These are phyloP conservation scores for Heliconius aoede DNA, from an alignment of 2,888 invertebrate species.

Conservation along the genomic window DNA sequence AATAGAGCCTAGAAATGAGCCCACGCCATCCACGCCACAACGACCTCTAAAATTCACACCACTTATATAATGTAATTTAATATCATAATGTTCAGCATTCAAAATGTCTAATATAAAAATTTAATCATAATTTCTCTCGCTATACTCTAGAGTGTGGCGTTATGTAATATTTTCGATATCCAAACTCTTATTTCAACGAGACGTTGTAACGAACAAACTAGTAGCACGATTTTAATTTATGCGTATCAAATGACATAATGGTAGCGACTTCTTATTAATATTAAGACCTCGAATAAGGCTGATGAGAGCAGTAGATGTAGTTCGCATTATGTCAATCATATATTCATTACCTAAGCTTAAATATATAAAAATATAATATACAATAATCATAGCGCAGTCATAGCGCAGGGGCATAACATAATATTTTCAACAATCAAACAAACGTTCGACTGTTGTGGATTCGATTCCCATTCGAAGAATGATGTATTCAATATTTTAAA, in stretches of 20 bases:
- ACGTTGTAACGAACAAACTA: slow-evolving; percentile 9
- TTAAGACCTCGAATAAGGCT: background rate
- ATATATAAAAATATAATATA: no score
- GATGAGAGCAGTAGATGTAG: slow-evolving; percentile 1
- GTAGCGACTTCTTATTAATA: slow-evolving; percentile 11
- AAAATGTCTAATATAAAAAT: background rate
- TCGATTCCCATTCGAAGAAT: no score
- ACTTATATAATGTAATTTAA: background rate
- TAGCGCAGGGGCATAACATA: no score
- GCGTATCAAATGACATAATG: slow-evolving; percentile 27
- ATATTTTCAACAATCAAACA: no score
- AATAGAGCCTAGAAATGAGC: no score
- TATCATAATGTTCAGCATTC: background rate
- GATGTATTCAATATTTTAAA: no score
- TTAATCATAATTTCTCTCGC: slow-evolving; percentile 10
- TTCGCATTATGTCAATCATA: background rate
- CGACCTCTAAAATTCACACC: background rate
- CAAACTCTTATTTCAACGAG: slow-evolving; percentile 2
- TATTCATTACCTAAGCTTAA: background rate
- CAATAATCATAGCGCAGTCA: no score
- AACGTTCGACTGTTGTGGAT: no score
- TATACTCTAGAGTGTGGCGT: background rate
- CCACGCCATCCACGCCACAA: no score
- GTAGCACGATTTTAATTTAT: slow-evolving; percentile 22
- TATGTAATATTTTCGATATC: slow-evolving; percentile 9